Evolutionary conservation across 2,888 invertebrate species (phyloP).

Genomic region (Lottia gigantea): DNA sequence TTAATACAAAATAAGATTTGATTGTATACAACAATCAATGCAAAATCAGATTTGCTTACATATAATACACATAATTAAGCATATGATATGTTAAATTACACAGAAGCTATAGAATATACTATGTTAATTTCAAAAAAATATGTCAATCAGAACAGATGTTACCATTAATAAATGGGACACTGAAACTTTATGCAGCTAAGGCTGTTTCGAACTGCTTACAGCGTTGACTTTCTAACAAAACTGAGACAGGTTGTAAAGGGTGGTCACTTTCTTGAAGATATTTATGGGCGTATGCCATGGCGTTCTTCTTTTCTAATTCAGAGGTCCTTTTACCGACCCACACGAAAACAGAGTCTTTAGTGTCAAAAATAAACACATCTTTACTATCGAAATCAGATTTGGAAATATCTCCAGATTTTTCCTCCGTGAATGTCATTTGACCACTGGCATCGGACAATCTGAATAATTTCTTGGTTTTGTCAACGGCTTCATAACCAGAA

Average conservation of each 20-base stretch:
- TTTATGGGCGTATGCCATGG: conserved; percentile 57
- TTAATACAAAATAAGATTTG: too few relatives aligned
- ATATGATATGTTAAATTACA: too few relatives aligned
- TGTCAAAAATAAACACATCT: conserved; percentile 61
- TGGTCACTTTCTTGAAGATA: conserved; percentile 58
- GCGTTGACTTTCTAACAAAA: conserved; percentile 45
- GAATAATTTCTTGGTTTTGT: conserved; percentile 16
- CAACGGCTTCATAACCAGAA: conserved; percentile 14
- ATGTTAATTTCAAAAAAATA: too few relatives aligned
- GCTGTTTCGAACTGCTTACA: conserved; percentile 43
- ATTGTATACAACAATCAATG: too few relatives aligned
- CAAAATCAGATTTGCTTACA: too few relatives aligned
- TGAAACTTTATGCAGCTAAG: conserved; percentile 42
- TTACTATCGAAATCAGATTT: conserved; percentile 43
- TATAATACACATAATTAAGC: too few relatives aligned
- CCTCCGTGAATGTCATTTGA: conserved; percentile 38
- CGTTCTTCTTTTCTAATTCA: conserved; percentile 49
- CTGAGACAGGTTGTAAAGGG: conserved; percentile 52
- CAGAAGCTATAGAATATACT: too few relatives aligned
- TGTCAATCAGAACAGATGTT: too few relatives aligned
- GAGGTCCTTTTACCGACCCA: conserved; percentile 58
- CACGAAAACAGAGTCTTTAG: conserved; percentile 48
- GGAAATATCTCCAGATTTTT: conserved; percentile 39
- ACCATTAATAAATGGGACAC: too few relatives aligned
- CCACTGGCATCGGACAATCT: conserved; percentile 48